phyloP scores from a whole-genome alignment of 2,113 vertebrate genomes.

The Tinamus guttatus region DNA sequence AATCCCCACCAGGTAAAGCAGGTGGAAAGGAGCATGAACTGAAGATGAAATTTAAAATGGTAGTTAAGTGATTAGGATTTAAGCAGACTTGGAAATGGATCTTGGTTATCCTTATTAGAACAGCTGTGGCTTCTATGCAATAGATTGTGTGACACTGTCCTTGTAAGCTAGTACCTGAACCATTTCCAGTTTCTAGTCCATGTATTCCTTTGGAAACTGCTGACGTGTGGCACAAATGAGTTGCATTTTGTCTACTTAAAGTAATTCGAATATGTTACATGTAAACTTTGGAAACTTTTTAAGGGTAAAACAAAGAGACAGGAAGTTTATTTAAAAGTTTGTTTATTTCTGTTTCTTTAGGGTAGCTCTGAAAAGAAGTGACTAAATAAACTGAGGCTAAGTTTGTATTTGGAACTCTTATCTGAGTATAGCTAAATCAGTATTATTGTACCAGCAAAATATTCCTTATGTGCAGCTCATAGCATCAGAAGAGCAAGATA shows the following conservation, averaged over 20 bases:
- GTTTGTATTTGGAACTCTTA: background rate
- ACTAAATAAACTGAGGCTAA: background rate
- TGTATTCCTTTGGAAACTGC: background rate
- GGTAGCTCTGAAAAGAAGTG: background rate
- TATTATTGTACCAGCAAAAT: background rate
- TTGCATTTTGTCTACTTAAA: background rate
- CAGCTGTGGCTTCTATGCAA: background rate
- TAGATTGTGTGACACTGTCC: background rate
- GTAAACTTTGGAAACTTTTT: background rate
- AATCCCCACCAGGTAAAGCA: background rate
- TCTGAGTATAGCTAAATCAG: background rate
- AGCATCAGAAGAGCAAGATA: background rate
- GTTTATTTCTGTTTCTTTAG: background rate
- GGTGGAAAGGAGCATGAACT: background rate
- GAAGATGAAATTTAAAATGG: background rate
- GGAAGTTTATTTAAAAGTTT: background rate
- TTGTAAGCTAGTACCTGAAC: background rate
- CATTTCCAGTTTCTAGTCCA: background rate
- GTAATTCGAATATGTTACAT: background rate
- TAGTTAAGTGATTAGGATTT: background rate
- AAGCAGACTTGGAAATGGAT: background rate
- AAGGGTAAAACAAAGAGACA: background rate
- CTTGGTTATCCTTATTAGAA: background rate
- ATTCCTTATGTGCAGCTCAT: background rate
- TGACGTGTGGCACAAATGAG: accelerated